A percentile compares a stretch with the other conserved stretches of the same genome.
Conservation (phyloP, 2,888 invertebrate species). For the Stenchaetothrips biformis region DNA sequence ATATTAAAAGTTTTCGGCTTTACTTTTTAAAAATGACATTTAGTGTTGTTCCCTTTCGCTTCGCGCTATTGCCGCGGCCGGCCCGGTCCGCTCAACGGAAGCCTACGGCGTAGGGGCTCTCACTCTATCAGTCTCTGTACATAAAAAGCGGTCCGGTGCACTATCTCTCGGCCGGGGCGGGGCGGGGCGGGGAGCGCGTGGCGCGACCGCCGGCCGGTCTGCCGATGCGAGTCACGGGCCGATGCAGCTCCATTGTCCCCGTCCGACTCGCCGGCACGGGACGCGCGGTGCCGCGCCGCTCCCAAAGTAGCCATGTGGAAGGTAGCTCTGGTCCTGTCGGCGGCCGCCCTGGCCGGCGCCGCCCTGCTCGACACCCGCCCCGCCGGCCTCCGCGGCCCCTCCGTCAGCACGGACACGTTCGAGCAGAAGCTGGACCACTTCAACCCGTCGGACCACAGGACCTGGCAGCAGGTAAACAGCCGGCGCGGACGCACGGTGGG, state of each 20-base stretch:
- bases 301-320: too few species aligned
- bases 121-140: too few species aligned
- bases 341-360: neutral
- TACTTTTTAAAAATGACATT: too few species aligned
- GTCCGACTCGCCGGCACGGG: neutral
- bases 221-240: neutral
- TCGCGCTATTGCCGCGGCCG: too few species aligned
- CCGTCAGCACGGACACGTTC: constrained; percentile 49
- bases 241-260: neutral
- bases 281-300: neutral
- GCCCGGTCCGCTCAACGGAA: too few species aligned
- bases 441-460: constrained; percentile 57
- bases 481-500: too few species aligned
- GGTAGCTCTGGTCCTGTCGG: neutral
- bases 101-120: too few species aligned
- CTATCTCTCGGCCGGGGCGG: neutral
- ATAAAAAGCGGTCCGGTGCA: too few species aligned
- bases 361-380: neutral
- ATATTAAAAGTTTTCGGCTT: constrained; percentile 26
- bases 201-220: neutral
- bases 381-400: neutral
- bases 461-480: constrained; percentile 85
- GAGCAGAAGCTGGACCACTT: constrained; percentile 78
- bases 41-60: too few species aligned
- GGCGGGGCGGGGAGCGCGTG: neutral